Evolutionary conservation across 2,113 vertebrate genomes (phyloP).

Genomic region (Smithornis capensis): DNA sequence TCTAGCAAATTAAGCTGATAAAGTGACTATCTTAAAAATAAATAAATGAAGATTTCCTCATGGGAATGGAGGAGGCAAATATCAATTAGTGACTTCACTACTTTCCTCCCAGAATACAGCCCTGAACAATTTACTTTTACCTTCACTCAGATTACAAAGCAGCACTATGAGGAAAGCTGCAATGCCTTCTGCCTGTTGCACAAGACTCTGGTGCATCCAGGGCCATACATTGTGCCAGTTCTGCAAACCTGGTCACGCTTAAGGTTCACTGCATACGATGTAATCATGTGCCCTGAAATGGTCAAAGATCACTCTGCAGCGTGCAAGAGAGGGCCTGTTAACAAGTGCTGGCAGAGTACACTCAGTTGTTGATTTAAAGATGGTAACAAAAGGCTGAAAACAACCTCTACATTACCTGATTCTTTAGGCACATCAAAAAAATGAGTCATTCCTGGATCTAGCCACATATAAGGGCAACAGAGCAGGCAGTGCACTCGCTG

Average conservation of each 20-base stretch:
- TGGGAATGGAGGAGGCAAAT: background rate
- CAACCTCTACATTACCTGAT: background rate
- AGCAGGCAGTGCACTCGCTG: background rate
- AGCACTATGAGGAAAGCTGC: background rate
- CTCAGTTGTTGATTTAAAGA: background rate
- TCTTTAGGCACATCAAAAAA: background rate
- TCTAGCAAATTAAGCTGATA: background rate
- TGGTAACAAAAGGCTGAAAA: background rate
- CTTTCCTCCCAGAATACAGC: background rate
- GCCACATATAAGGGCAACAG: background rate
- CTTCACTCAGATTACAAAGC: background rate
- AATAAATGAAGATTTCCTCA: background rate
- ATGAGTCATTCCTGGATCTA: background rate
- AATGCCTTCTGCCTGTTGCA: background rate
- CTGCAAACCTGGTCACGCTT: background rate
- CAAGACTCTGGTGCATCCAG: background rate
- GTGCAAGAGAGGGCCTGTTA: background rate
- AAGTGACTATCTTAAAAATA: background rate
- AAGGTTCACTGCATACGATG: background rate
- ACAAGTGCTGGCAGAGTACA: background rate
- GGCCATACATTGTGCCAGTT: background rate
- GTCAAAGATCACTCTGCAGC: background rate
- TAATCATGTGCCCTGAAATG: background rate
- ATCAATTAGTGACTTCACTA: background rate
- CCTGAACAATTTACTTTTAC: background rate